Percentiles rank a stretch among this genome's conserved stretches.
phyloP scores from a whole-genome alignment of 2,888 invertebrate species.

The Heliconius hortense region DNA sequence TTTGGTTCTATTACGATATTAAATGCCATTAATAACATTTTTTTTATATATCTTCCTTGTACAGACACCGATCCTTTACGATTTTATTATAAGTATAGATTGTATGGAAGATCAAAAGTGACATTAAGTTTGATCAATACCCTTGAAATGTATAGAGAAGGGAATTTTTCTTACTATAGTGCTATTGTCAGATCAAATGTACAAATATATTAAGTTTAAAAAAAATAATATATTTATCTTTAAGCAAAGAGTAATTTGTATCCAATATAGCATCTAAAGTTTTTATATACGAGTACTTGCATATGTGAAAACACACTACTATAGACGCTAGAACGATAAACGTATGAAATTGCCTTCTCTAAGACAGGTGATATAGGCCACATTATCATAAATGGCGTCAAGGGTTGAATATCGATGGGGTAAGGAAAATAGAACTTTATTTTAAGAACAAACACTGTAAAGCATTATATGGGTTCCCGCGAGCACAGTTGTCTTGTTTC shows the following conservation, averaged over 20 bases:
- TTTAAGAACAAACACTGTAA: slow-evolving; percentile 38
- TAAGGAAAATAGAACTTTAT: slow-evolving; percentile 38
- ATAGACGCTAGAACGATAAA: slow-evolving; percentile 10
- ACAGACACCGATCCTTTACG: too few species aligned
- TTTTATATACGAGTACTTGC: neutral
- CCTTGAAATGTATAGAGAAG: too few species aligned
- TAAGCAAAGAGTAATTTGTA: neutral
- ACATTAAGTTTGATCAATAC: too few species aligned
- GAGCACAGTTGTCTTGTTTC: slow-evolving; percentile 6
- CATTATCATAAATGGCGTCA: slow-evolving; percentile 52
- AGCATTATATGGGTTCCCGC: slow-evolving; percentile 24
- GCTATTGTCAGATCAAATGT: too few species aligned
- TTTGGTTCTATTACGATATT: too few species aligned
- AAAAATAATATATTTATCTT: too few species aligned
- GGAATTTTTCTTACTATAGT: too few species aligned
- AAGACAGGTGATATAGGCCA: slow-evolving; percentile 33
- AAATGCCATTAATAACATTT: too few species aligned
- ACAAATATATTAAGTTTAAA: too few species aligned
- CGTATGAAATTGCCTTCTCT: slow-evolving; percentile 16
- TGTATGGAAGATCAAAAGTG: too few species aligned
- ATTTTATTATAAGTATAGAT: too few species aligned
- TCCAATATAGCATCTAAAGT: neutral
- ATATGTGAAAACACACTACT: neutral
- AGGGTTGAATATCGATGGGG: slow-evolving; percentile 48
- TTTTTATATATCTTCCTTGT: too few species aligned